Conservation (phyloP, 2,797 vertebrate species). For the Myotis findleyi region DNA sequence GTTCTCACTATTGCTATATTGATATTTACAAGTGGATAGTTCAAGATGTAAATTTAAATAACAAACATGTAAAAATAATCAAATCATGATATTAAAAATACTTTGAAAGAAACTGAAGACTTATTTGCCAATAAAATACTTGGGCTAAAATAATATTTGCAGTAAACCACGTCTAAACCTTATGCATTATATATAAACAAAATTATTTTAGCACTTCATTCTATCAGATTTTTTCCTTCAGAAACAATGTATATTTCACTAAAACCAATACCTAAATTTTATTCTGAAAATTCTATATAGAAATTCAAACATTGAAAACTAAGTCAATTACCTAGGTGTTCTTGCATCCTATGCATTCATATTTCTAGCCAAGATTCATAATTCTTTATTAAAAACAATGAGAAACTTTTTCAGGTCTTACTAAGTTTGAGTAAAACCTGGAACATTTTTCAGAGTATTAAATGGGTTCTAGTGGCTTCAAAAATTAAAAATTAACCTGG, state of each 20-base stretch:
- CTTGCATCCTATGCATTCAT: not conserved
- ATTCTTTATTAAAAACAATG: not conserved
- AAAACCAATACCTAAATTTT: constrained; percentile 27
- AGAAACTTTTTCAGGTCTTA: not conserved
- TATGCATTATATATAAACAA: not conserved
- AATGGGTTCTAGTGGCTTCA: not conserved
- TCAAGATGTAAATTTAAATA: constrained; percentile 8
- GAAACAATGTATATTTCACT: not conserved
- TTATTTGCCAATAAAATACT: constrained; percentile 42
- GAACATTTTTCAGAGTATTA: not conserved
- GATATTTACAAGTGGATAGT: not conserved
- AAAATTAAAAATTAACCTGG: not conserved
- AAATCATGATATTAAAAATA: constrained; percentile 38
- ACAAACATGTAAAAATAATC: not conserved
- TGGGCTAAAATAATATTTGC: not conserved
- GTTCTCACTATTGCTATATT: not conserved
- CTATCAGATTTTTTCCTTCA: not conserved
- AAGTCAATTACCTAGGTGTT: not conserved
- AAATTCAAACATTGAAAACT: not conserved
- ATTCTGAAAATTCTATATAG: constrained; percentile 22
- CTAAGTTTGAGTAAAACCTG: not conserved
- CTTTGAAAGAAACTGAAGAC: constrained; percentile 6
- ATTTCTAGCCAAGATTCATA: constrained; percentile 3
- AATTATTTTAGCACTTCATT: not conserved
- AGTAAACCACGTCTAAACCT: not conserved